Evolutionary conservation across 2,888 invertebrate species (phyloP), one percentile per base, ranked within the genome.

Genomic region (Zygothrica quintamaculata): DNA sequence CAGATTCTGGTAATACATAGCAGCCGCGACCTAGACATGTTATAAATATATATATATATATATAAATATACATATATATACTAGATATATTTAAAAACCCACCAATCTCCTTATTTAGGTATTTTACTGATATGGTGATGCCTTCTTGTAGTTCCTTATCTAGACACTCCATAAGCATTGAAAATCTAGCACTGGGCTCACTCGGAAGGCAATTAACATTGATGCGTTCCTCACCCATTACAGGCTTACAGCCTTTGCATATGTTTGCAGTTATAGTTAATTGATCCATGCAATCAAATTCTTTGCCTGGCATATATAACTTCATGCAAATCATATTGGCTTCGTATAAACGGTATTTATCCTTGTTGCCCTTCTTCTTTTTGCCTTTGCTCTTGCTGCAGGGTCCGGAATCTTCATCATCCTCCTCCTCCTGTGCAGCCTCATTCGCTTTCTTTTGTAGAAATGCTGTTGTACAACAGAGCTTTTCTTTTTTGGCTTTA

Each of bases 91-190:
- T n/a, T n/a, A n/a, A n/a, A n/a, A 4, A 18, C 59, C 34, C 40
- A 82, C 82, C 82, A 4, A 82, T 77, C 47, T 82, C 80, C 22
- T 68, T 75, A 6, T 57, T 53, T 61, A 40, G 33, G 11, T 85
- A 82, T 3, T 25, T 12, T 0, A 82, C 64, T 7, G 40, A 31
- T 4, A 82, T 22, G 3, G 18, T 40, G 18, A 82, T 66, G 44
- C 82, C 85, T 22, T 85, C 74, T 0, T 48, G n/a, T 1, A 82
- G 62, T 11, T 56, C 58, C 40, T 57, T 59, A 18, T 66, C 65
- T 43, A 82, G 44, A n/a, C 82, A 85, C 33, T 79, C 74, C 0
- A 46, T 3, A 3, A 50, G 60, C 55, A 69, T 74, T 9, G 29
- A 11, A 39, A 82, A 82, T 0, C 39, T 52, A 1, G 66, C 59